A percentile compares a stretch with the other conserved stretches of the same genome.
Evolutionary conservation across 2,888 invertebrate genomes (phyloP).

Genomic region (Tipula vernalis): DNA sequence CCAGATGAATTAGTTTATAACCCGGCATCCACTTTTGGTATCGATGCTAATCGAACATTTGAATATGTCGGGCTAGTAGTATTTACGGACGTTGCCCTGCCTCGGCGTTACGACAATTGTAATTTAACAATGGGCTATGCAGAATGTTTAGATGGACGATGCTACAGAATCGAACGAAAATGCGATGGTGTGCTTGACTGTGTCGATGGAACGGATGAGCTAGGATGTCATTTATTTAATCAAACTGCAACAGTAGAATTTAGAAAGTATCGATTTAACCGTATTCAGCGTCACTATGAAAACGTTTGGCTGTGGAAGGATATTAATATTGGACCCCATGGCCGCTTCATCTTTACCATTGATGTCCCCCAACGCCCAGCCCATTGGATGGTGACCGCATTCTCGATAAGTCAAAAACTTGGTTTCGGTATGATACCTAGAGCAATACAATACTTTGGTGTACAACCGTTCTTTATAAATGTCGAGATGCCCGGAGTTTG

Average conservation of each 20-base stretch:
- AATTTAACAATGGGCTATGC: slow-evolving; percentile 58
- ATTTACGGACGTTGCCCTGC: slow-evolving; percentile 76
- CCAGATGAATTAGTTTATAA: slow-evolving; percentile 77
- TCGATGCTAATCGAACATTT: slow-evolving; percentile 90
- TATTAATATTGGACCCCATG: slow-evolving; percentile 84
- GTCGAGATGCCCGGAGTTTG: slow-evolving; percentile 79
- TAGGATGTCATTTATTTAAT: slow-evolving; percentile 54
- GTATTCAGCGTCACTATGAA: slow-evolving; percentile 81
- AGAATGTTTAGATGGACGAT: slow-evolving; percentile 72
- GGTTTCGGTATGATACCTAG: slow-evolving; percentile 79
- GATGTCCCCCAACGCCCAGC: slow-evolving; percentile 76
- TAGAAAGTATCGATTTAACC: slow-evolving; percentile 69
- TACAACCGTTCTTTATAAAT: slow-evolving; percentile 87
- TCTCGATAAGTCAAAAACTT: slow-evolving; percentile 73
- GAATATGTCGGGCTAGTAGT: slow-evolving; percentile 80
- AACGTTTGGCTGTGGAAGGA: slow-evolving; percentile 95
- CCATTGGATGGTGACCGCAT: slow-evolving; percentile 87
- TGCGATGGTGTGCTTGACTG: slow-evolving; percentile 75
- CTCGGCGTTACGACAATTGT: slow-evolving; percentile 53
- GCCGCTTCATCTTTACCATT: slow-evolving; percentile 72
- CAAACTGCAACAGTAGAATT: slow-evolving; percentile 58
- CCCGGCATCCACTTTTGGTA: slow-evolving; percentile 80
- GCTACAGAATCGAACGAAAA: slow-evolving; percentile 58
- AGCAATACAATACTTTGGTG: slow-evolving; percentile 76
- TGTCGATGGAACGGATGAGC: slow-evolving; percentile 74